phyloP scores from a whole-genome alignment of 2,797 vertebrate genomes.

The Psittacula derbiana region DNA sequence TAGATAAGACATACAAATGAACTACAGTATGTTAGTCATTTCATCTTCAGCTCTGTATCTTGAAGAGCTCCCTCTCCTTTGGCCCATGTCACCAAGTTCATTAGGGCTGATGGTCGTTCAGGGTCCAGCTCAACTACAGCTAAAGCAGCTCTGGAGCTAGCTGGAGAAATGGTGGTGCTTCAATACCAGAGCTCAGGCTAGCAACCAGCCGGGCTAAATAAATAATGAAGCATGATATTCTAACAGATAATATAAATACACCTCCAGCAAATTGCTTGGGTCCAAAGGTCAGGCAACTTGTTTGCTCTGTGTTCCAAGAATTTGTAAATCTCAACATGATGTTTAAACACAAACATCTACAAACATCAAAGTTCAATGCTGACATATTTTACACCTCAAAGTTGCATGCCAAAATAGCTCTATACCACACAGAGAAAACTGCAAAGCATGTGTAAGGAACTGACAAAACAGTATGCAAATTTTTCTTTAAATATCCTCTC shows the following conservation, averaged over 20 bases:
- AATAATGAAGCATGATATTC: conserved; percentile 7
- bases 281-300: conserved; percentile 74
- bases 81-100: background rate
- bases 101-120: background rate
- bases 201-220: conserved; percentile 9
- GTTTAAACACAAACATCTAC: conserved; percentile 76
- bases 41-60: background rate
- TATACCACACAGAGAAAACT: conserved; percentile 22
- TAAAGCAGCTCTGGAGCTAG: background rate
- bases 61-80: background rate
- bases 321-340: conserved; percentile 74
- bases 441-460: background rate
- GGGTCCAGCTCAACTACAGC: background rate
- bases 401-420: conserved; percentile 18
- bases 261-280: conserved; percentile 53
- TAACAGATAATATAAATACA: conserved; percentile 29
- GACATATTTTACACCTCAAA: conserved; percentile 49
- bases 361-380: conserved; percentile 63
- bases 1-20: background rate
- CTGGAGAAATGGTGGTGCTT: background rate
- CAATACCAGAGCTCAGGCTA: conserved; percentile 1
- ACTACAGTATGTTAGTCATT: background rate
- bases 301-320: conserved; percentile 70
- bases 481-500: conserved; percentile 64
- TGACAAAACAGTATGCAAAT: conserved; percentile 42